Conservation (phyloP, 1,140 invertebrate species). For the Scaptomyza graminum region DNA sequence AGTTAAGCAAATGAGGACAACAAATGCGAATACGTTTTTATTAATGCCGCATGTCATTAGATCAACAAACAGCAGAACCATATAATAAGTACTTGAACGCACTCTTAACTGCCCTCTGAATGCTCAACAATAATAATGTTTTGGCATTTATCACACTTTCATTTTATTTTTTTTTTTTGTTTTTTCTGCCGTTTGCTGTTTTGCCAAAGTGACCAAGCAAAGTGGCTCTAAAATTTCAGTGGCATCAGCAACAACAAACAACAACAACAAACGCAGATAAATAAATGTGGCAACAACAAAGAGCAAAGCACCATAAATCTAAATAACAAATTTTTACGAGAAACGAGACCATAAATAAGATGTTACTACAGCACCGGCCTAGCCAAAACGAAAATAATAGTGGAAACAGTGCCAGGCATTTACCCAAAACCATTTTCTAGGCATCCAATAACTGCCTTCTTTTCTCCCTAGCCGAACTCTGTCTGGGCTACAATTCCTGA, state of each 20-base stretch:
- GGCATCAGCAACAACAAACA: conserved; percentile 33
- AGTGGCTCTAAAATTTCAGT: conserved; percentile 81
- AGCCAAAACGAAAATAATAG: conserved; percentile 44
- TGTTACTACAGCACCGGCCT: conserved; percentile 49
- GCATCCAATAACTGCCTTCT: conserved; percentile 15
- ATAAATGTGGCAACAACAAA: conserved; percentile 81
- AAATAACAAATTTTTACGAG: conserved; percentile 82
- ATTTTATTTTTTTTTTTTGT: conserved; percentile 6
- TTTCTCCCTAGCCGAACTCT: conserved; percentile 7
- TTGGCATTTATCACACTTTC: conserved; percentile 61
- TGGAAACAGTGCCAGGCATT: neutral
- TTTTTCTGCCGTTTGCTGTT: conserved; percentile 7
- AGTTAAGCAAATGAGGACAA: conserved; percentile 25
- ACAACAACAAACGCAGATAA: conserved; percentile 56
- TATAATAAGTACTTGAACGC: conserved; percentile 35
- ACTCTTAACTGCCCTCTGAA: conserved; percentile 27
- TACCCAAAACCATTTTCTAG: conserved; percentile 23
- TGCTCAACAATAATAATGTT: conserved; percentile 58
- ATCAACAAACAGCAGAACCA: conserved; percentile 32
- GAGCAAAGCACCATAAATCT: conserved; percentile 80
- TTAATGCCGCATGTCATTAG: conserved; percentile 55
- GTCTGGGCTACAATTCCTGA: conserved; percentile 68
- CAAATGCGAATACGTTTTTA: conserved; percentile 41
- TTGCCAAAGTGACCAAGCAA: conserved; percentile 65
- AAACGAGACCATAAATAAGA: conserved; percentile 81